Base-by-base conservation (phyloP, 2,797 vertebrate species). In the Coilia nasus region DNA sequence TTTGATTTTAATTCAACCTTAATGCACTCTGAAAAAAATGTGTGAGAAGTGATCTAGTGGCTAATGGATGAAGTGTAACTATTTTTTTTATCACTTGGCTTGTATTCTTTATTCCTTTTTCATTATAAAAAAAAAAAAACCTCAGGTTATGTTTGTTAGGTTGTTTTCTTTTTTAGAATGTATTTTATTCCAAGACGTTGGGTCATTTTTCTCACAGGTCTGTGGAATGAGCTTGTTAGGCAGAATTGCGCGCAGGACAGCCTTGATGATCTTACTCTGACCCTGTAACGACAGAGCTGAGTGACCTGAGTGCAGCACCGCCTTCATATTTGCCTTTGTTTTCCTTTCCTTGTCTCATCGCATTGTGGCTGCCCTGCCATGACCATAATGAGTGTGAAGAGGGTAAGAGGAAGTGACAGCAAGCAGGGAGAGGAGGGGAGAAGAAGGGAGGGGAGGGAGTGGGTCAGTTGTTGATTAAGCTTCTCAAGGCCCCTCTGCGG, bases 401-500 rank as follows among this genome's bases (percentile, higher is more conserved):
- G 57, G 19, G 47, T 83, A 81, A 83, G 54, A 88, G 82, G 87
- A 75, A 87, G 88, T 90, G 90, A 89, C 89, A 86, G 90, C 35
- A 78, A 0, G 87, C 91, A 21, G 85, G 46, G 62, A 80, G 25
- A 9, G 50, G 50, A 54, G 50, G 50, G 9, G 50, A 54, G 50
- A 7, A 9, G 7, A 9, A 54, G 50, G 14, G 50, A 54, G 14
- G 50, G 14, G 50, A 54, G 50, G 50, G 14, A 10, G 10, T 10
- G 46, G 50, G 50, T 54, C 9, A 14, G 82, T 87, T 89, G 86
- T 57, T 87, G 87, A 88, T 88, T 10, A 86, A 81, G 6, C 56
- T 89, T 92, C 93, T 93, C 92, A 93, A 92, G 92, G 92, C 90
- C 92, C 46, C 46, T 47, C 3, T 47, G 46, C 4, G 46, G 46